A percentile compares a stretch with the other conserved stretches of the same genome.
phyloP scores from a whole-genome alignment of 1,140 invertebrate genomes.

The Aphaenogaster floridana region DNA sequence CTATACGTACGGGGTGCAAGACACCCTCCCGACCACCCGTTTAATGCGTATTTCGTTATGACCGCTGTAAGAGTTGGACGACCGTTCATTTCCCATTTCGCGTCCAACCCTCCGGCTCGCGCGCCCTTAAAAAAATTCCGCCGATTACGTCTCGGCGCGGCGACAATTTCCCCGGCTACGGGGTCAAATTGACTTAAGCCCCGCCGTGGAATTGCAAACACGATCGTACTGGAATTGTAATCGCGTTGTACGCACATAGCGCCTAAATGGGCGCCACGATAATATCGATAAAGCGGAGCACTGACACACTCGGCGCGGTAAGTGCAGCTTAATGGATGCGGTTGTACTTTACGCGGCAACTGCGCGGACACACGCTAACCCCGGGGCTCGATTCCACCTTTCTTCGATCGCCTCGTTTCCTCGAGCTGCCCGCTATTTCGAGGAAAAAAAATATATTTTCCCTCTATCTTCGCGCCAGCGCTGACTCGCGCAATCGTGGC shows the following conservation, averaged over 20 bases:
- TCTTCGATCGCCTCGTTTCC: neutral
- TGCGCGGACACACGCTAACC: constrained; percentile 16
- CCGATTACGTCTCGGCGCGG: neutral
- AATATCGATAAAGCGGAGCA: constrained; percentile 55
- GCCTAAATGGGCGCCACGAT: constrained; percentile 40
- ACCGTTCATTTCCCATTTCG: neutral
- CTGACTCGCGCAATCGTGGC: neutral
- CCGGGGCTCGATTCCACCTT: neutral
- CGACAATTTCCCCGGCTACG: constrained; percentile 28
- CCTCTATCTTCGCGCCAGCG: neutral
- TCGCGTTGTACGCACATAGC: constrained; percentile 41
- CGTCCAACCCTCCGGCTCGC: no score
- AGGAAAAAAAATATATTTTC: neutral
- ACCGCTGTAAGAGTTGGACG: neutral
- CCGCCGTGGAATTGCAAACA: constrained; percentile 40
- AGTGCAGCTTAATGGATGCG: constrained; percentile 57
- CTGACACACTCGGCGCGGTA: constrained; percentile 45
- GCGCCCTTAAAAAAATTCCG: neutral
- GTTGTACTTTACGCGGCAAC: constrained; percentile 35
- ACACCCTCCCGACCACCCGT: constrained; percentile 4
- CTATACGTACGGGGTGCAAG: neutral
- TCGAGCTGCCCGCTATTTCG: neutral
- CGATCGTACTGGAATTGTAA: constrained; percentile 49
- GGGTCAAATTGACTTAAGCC: constrained; percentile 43
- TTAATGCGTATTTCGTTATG: constrained; percentile 35